These are phyloP conservation scores for Drosophila fungiperda DNA, from an alignment of 2,888 invertebrate species.

Conservation along the genomic window DNA sequence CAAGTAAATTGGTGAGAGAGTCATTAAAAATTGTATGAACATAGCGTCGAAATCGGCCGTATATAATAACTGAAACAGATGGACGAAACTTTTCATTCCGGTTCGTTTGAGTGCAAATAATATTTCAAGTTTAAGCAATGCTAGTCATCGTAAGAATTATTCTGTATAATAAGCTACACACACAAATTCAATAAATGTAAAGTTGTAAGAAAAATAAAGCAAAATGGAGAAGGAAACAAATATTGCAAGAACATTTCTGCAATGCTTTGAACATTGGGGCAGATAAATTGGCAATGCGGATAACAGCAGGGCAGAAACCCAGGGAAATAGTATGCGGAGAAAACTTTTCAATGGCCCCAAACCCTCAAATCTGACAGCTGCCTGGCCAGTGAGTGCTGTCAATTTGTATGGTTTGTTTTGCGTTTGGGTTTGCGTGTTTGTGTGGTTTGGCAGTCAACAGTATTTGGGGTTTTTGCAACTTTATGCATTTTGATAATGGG, in stretches of 20 bases:
- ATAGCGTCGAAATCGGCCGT: background rate
- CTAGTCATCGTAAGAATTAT: background rate
- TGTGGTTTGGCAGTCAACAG: constrained; percentile 68
- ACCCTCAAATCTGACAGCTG: constrained; percentile 51
- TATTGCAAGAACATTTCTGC: constrained; percentile 23
- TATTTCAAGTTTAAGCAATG: constrained; percentile 5
- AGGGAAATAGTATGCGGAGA: constrained; percentile 48
- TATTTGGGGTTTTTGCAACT: constrained; percentile 58
- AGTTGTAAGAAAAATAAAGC: constrained; percentile 21
- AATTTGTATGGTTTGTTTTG: constrained; percentile 20
- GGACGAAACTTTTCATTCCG: background rate
- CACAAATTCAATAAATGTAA: constrained; percentile 31
- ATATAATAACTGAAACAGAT: background rate
- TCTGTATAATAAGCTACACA: constrained; percentile 16
- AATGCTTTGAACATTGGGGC: constrained; percentile 35
- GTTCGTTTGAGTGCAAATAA: constrained; percentile 1
- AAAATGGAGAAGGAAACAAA: constrained; percentile 5
- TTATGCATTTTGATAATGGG: constrained; percentile 62
- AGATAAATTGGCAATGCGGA: constrained; percentile 58
- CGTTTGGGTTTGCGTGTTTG: constrained; percentile 29
- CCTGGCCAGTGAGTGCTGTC: constrained; percentile 24
- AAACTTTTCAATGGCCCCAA: constrained; percentile 67
- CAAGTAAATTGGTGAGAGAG: background rate
- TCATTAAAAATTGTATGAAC: background rate
- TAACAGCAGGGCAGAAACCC: constrained; percentile 31